These are phyloP conservation scores for Sterrhoptilus dennistouni DNA, from an alignment of 2,113 vertebrate genomes.

Conservation along the genomic window DNA sequence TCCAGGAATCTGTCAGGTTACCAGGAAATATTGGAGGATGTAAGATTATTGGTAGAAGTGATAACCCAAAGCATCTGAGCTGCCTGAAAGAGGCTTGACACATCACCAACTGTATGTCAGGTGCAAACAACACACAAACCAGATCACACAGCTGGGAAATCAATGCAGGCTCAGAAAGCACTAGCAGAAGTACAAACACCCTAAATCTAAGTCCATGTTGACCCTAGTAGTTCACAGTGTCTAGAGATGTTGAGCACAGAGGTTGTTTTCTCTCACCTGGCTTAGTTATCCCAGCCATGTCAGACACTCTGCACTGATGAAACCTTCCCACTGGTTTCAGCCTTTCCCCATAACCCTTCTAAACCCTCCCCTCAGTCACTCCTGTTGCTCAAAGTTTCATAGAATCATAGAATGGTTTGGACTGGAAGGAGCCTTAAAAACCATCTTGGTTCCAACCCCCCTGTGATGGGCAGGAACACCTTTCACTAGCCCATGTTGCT, in stretches of 20 bases:
- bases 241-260: not conserved
- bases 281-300: rapidly evolving
- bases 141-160: not conserved
- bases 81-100: not conserved
- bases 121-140: not conserved
- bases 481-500: not conserved
- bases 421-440: not conserved
- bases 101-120: not conserved
- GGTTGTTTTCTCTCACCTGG: not conserved
- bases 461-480: not conserved
- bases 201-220: not conserved
- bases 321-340: not conserved
- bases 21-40: not conserved
- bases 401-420: not conserved
- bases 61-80: not conserved
- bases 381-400: not conserved
- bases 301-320: not conserved
- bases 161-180: not conserved
- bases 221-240: not conserved
- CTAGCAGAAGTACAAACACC: not conserved
- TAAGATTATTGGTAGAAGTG: not conserved
- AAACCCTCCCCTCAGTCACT: not conserved
- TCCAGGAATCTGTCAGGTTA: not conserved
- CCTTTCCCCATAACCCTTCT: not conserved
- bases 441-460: rapidly evolving